Evolutionary conservation across 2,113 vertebrate species (phyloP).

Genomic region (Taxidea taxus): DNA sequence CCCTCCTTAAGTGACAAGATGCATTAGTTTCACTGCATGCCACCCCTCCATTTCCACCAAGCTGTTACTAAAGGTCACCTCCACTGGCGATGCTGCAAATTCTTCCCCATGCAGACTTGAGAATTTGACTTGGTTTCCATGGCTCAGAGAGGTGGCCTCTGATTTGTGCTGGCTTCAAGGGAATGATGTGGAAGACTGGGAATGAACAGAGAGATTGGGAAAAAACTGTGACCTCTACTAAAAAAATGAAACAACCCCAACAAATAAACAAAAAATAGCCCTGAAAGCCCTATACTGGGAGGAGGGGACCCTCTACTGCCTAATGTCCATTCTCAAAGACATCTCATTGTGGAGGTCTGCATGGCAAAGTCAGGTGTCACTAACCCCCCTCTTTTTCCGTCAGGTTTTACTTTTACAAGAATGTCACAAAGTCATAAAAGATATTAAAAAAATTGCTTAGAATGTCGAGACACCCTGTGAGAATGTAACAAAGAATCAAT

Average conservation of each 20-base stretch:
- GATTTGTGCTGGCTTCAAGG: background rate
- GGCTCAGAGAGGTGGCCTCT: background rate
- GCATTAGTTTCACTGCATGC: rapidly evolving
- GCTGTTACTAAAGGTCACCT: background rate
- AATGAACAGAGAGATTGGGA: background rate
- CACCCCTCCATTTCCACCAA: background rate
- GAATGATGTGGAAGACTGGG: background rate
- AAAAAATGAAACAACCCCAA: background rate
- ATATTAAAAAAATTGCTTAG: background rate
- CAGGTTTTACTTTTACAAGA: background rate
- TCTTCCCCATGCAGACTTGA: rapidly evolving
- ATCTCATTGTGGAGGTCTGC: background rate
- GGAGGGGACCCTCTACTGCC: too few species aligned
- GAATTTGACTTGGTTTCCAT: background rate
- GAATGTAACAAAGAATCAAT: background rate
- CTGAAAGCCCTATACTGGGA: background rate
- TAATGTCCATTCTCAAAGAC: background rate
- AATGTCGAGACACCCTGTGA: background rate
- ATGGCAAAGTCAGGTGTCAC: background rate
- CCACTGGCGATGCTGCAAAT: background rate
- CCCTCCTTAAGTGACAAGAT: background rate
- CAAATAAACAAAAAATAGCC: background rate
- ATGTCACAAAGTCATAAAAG: background rate
- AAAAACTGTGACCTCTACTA: background rate
- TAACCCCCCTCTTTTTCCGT: background rate